Percentiles rank a stretch among this genome's conserved stretches.
Evolutionary conservation across 2,113 vertebrate species (phyloP).

Genomic region (Tympanuchus pallidicinctus): DNA sequence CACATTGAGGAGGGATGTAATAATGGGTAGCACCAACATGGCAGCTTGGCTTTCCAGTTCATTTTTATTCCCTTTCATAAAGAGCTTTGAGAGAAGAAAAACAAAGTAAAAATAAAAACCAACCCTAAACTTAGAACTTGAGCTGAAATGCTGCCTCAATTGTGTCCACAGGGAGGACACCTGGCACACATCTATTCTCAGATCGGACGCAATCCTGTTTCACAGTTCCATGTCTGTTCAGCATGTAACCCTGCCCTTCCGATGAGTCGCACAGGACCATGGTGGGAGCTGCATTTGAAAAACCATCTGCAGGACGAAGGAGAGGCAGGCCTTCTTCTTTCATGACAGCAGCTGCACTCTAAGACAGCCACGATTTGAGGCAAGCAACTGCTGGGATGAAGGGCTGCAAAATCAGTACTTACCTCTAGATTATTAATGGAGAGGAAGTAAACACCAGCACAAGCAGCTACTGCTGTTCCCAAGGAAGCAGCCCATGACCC

Average conservation of each 20-base stretch:
- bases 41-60: slow-evolving; percentile 76
- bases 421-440: slow-evolving; percentile 81
- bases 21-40: slow-evolving; percentile 86
- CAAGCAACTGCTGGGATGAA: not conserved
- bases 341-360: not conserved
- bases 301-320: not conserved
- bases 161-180: not conserved
- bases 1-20: slow-evolving; percentile 88
- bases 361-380: not conserved
- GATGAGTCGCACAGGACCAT: fast-evolving
- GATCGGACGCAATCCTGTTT: not conserved
- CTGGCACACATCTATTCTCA: not conserved
- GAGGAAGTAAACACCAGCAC: slow-evolving; percentile 84
- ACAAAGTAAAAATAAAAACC: not conserved
- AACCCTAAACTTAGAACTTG: not conserved
- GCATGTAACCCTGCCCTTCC: not conserved
- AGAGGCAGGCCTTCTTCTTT: not conserved
- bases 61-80: slow-evolving; percentile 7
- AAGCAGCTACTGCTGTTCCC: slow-evolving; percentile 79
- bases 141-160: not conserved
- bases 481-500: slow-evolving; percentile 84
- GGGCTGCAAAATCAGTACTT: not conserved
- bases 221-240: fast-evolving
- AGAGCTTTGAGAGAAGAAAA: slow-evolving; percentile 31
- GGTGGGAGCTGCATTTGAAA: not conserved